Base-by-base conservation (phyloP, 1,140 invertebrate genomes). In the Acromyrmex charruanus region DNA sequence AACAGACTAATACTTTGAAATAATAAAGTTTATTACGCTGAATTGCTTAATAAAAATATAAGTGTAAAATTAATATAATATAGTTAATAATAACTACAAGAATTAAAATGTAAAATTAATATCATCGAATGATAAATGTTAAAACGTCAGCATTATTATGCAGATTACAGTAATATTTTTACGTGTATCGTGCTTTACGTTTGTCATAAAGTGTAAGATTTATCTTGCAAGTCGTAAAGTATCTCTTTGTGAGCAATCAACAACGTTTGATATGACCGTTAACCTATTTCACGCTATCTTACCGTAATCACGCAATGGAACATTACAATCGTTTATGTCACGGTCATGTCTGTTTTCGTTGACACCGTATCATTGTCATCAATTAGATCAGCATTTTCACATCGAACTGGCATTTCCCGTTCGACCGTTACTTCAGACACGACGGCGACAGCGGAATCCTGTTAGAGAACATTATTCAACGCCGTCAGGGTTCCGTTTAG, bases 401-500 rank as follows among this genome's bases (percentile, higher is more conserved):
- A n/a, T 35, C 39, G n/a, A n/a, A 28, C 44, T 5, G 74, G 21
- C 58, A 77, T 63, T 75, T 75, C 18, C 69, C 31, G 69, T 75
- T 75, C 14, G 80, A 35, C 39, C 69, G 39, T 84, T 75, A 84
- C 39, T 44, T 58, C 39, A 39, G 44, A 75, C 58, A 55, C 31
- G 7, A 39, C 69, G 55, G 80, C 58, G 69, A 75, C 69, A 63
- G 31, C 16, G 61, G 66, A 66, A 90, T 84, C 58, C 69, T 88
- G 87, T 90, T 90, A 84, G 86, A 51, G 74, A 82, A 88, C 87
- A 65, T 85, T 82, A 65, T 90, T 90, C n/a, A n/a, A 91, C 71
- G 53, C 77, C 71, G 87, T 87, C 77, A 84, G 31, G 49, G 77
- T 66, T 81, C 55, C 16, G 51, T 10, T 25, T 28, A 16, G 25